A percentile compares a stretch with the other conserved stretches of the same genome.
These are phyloP conservation scores for Ormyrus thymus DNA, from an alignment of 2,888 invertebrate species.

Conservation along the genomic window DNA sequence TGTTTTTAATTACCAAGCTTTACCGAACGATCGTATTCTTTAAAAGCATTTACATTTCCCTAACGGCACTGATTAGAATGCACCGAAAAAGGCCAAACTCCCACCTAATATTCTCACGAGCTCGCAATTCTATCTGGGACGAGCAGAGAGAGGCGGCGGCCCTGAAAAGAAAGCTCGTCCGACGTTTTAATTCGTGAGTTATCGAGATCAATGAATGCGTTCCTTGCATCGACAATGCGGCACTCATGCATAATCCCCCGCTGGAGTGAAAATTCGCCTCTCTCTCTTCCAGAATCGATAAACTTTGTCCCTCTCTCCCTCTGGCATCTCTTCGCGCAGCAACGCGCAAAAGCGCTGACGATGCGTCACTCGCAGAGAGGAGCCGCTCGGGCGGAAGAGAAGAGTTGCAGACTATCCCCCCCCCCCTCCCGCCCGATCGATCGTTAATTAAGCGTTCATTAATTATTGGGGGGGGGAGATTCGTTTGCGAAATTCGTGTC, in stretches of 20 bases:
- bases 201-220: slow-evolving; percentile 21
- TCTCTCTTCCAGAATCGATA: slow-evolving; percentile 24
- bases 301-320: background rate
- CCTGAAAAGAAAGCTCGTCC: background rate
- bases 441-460: slow-evolving; percentile 43
- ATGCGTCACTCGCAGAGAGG: slow-evolving; percentile 1
- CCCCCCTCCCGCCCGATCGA: background rate
- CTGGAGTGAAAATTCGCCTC: slow-evolving; percentile 12
- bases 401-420: background rate
- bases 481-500: slow-evolving; percentile 31
- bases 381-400: background rate
- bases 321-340: background rate
- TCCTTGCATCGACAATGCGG: slow-evolving; percentile 19
- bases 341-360: slow-evolving; percentile 26
- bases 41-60: too few relatives aligned
- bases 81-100: too few relatives aligned
- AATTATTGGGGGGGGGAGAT: slow-evolving; percentile 23
- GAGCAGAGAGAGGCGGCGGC: too few relatives aligned
- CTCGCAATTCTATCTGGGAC: too few relatives aligned
- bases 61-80: too few relatives aligned
- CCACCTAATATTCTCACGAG: too few relatives aligned
- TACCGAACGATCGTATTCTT: too few relatives aligned
- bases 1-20: too few relatives aligned
- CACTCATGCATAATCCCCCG: slow-evolving; percentile 27
- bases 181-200: background rate